Conservation (phyloP, 2,888 invertebrate species). For the Ephialtes manifestator region DNA sequence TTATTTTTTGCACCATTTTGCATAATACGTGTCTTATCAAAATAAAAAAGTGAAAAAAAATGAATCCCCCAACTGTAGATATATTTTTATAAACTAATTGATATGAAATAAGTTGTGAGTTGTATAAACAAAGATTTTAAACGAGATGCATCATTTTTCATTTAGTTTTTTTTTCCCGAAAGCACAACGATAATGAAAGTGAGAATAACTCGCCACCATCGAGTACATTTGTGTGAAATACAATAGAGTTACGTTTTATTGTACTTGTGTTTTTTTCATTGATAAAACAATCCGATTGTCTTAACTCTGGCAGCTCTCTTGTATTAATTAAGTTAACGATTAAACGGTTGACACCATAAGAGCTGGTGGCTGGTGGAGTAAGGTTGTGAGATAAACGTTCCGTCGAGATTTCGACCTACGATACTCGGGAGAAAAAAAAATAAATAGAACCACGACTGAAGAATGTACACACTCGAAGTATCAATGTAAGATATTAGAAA, state of each 20-base stretch:
- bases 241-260: slow-evolving; percentile 16
- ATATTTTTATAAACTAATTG: slow-evolving; percentile 5
- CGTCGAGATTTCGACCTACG: slow-evolving; percentile 22
- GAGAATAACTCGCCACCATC: background rate
- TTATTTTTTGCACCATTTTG: no score
- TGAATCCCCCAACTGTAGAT: background rate
- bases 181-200: slow-evolving; percentile 49
- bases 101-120: background rate
- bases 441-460: slow-evolving; percentile 47
- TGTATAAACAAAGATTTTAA: background rate
- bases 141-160: background rate
- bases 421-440: slow-evolving; percentile 1
- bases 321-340: slow-evolving; percentile 25
- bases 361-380: background rate
- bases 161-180: slow-evolving; percentile 9
- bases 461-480: slow-evolving; percentile 59
- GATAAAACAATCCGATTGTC: slow-evolving; percentile 10
- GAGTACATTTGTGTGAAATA: background rate
- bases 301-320: slow-evolving; percentile 37
- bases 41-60: no score
- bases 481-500: slow-evolving; percentile 63
- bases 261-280: background rate
- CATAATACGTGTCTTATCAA: no score
- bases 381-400: slow-evolving; percentile 55
- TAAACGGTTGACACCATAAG: background rate